Evolutionary conservation across 2,113 vertebrate species (phyloP), one percentile per base, ranked within the genome.

Genomic region (Micronycteris hirsuta): DNA sequence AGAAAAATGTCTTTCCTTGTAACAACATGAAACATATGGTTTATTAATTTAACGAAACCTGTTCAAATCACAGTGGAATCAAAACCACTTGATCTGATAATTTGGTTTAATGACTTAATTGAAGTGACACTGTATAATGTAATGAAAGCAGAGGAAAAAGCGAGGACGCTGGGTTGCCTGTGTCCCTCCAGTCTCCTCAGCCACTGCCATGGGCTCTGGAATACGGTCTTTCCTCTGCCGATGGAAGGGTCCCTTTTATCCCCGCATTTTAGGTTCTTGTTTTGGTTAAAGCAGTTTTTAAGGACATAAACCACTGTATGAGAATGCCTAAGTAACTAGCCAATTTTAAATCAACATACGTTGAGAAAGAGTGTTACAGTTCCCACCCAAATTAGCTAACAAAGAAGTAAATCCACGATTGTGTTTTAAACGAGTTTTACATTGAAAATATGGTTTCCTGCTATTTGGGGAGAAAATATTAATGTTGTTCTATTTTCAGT

Each of bases 391-490:
- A 96, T 91, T 95, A 97, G 77, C 33, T 89, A 96, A 97, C n/a
- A 91, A 82, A 33, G 5, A 94, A 58, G 38, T 92, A 93, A 97
- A 97, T 95, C 92, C 13, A 61, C 20, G 67, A 96, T 63, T 85
- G 77, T 94, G 95, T 90, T 74, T n/a, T 97, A 97, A 98, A 98
- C 98, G 97, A 98, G 96, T 98, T 98, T 98, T 97, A 98, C 97
- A 97, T 78, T 98, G 86, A 97, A 98, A 97, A 38, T 86, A 97
- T 97, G 96, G 97, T 98, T 98, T 96, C 98, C 95, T 95, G 98
- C 97, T 99, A 98, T 98, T 99, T 99, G 97, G 97, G 98, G 98
- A 97, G 96, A 97, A 98, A 98, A 97, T 98, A 98, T 98, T 99
- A 98, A 98, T 98, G 98, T 98, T 97, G 95, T 95, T 97, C 68